Conservation (phyloP, 2,888 invertebrate species). For the Drosophila emarginata region DNA sequence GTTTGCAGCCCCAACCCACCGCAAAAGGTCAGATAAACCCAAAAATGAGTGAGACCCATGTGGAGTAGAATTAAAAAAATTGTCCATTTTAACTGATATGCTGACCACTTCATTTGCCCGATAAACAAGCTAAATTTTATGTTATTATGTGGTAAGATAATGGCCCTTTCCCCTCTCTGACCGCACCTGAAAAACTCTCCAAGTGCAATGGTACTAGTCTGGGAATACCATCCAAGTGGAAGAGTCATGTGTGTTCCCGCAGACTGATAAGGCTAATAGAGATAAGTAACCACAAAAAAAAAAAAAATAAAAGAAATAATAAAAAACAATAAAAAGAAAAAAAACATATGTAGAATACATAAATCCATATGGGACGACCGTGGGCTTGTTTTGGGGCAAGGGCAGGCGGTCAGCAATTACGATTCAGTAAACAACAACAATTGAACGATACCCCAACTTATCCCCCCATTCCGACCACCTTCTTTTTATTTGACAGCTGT, state of each 20-base stretch:
- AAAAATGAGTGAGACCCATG: slow-evolving; percentile 8
- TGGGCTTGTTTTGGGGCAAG: slow-evolving; percentile 15
- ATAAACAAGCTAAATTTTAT: slow-evolving; percentile 19
- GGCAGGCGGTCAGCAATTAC: slow-evolving; percentile 13
- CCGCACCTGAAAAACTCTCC: slow-evolving; percentile 27
- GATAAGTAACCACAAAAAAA: slow-evolving; percentile 38
- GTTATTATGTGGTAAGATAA: slow-evolving; percentile 8
- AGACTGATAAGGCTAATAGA: slow-evolving; percentile 1
- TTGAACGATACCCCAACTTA: too few species aligned
- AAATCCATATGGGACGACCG: not conserved
- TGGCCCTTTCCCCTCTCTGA: not conserved
- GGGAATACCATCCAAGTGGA: slow-evolving; percentile 28
- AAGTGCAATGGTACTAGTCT: slow-evolving; percentile 23
- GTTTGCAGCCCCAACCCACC: slow-evolving; percentile 3
- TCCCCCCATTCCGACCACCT: not conserved
- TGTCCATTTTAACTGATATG: slow-evolving; percentile 21
- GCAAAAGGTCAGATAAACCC: slow-evolving; percentile 32
- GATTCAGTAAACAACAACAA: slow-evolving; percentile 10
- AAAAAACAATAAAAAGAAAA: slow-evolving; percentile 1
- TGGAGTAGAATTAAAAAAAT: not conserved
- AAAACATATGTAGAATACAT: slow-evolving; percentile 7
- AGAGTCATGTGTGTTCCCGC: slow-evolving; percentile 8
- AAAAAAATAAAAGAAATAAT: not conserved
- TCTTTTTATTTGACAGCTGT: not conserved
- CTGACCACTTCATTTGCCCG: slow-evolving; percentile 27